phyloP scores from a whole-genome alignment of 1,140 invertebrate genomes.

The Nomia melanderi region DNA sequence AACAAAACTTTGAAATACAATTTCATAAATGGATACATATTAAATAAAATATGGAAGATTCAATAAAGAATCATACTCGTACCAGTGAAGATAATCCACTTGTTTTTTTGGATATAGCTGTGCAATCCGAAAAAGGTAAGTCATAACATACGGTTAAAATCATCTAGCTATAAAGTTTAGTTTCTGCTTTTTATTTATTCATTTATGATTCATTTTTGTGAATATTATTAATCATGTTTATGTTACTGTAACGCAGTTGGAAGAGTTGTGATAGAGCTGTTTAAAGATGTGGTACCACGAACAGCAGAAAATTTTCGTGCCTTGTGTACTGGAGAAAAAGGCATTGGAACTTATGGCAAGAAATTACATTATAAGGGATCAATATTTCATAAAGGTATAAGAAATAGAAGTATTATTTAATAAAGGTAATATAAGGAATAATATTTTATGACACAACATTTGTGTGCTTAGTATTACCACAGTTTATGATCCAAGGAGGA shows the following conservation, averaged over 20 bases:
- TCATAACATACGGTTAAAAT: slow-evolving; percentile 37
- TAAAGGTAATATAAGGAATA: slow-evolving; percentile 81
- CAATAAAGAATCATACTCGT: slow-evolving; percentile 19
- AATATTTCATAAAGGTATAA: slow-evolving; percentile 87
- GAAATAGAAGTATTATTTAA: slow-evolving; percentile 87
- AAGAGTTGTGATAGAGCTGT: slow-evolving; percentile 90
- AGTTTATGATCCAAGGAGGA: slow-evolving; percentile 93
- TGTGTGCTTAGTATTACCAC: slow-evolving; percentile 83
- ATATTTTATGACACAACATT: slow-evolving; percentile 4
- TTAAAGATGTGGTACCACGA: slow-evolving; percentile 92
- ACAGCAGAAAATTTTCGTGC: slow-evolving; percentile 96
- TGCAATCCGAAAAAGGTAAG: slow-evolving; percentile 83
- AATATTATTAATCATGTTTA: slow-evolving; percentile 68
- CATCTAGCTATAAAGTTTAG: slow-evolving; percentile 5
- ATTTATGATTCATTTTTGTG: slow-evolving; percentile 12
- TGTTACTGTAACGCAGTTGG: slow-evolving; percentile 83
- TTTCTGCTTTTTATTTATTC: slow-evolving; percentile 23
- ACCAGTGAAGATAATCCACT: slow-evolving; percentile 78
- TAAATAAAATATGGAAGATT: slow-evolving; percentile 53
- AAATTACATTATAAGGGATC: slow-evolving; percentile 89
- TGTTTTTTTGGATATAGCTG: slow-evolving; percentile 86
- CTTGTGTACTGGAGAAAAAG: slow-evolving; percentile 93
- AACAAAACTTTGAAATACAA: slow-evolving; percentile 24
- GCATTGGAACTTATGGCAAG: slow-evolving; percentile 85
- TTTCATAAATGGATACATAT: slow-evolving; percentile 2